Base-by-base conservation (phyloP, 2,888 invertebrate genomes). In the Melieria crassipennis region DNA sequence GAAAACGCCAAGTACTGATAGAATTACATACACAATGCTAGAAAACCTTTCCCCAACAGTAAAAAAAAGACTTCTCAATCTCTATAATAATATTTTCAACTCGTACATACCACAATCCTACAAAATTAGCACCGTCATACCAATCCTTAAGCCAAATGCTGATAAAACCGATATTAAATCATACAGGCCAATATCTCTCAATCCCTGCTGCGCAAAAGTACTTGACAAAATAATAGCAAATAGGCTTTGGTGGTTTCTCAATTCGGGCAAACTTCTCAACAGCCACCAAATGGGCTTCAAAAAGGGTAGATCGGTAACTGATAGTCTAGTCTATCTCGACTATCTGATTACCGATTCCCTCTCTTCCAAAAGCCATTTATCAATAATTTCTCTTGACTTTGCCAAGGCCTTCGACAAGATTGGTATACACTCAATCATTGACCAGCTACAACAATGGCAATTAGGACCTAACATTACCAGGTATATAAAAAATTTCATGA, bases 111-210 rank as follows among this genome's bases (percentile, higher is more conserved):
- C 75, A 13, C 71, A 77, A 70, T 16, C 73, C 3, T 76, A 73
- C 55, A 75, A 76, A 68, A 61, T 58, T 0, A 69, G 73, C 52
- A 45, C 45, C 3, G 55, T 75, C 6, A 72, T 73, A 13, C 73
- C 72, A 1, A 74, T 74, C n/a, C 55, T 62, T 1, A 77, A 75
- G 70, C 73, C 68, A 9, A 52, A 67, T 7, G n/a, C 58, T 4
- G 72, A 78, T 4, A 75, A 76, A 66, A 70, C 71, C 9, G 5
- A 7, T 1, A 56, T 68, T 4, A 61, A 60, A n/a, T 76, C 74
- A 1, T 74, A 75, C 57, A 66, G 77, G 4, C 75, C 74, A 0
- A 75, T 75, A 7, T 75, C 73, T 6, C 71, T 73, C 0, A 75
- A 76, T 45, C 62, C 71, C 16, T 74, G 74, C 64, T 42, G 68